Base-by-base conservation (phyloP, 2,113 vertebrate genomes). In the Nicator chloris region DNA sequence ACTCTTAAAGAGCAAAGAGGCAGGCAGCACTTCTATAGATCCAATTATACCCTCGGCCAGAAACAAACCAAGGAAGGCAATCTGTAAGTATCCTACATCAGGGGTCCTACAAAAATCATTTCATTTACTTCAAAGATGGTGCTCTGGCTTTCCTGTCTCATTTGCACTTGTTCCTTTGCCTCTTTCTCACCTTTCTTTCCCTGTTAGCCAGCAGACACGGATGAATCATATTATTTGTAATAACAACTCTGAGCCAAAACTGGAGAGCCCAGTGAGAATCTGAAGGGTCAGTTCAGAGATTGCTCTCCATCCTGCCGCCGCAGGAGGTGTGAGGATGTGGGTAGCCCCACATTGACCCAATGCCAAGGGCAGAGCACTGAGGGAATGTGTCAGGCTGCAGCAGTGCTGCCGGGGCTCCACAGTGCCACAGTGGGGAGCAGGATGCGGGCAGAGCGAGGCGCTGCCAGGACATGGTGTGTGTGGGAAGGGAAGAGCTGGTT, bases 1-100 rank as follows among this genome's bases (percentile, higher is more conserved):
- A 89, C 87, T 94, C 94, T 94, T 91, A 94, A 94, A 97, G 77
- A 97, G 90, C 82, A 82, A 78, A 92, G 71, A 96, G 84, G 88
- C 80, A 96, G 84, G 72, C 72, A 72, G 84, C n/a, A 82, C 90
- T 96, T 88, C 90, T 93, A 61, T 31, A 97, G 60, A 96, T 88
- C 57, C 90, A 92, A 90, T 94, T 97, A 96, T 56, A 70, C 28
- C 49, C 73, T 69, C 4, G 24, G 71, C 93, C 88, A 96, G 89
- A 94, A 93, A 84, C 70, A 70, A 95, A 93, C 69, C 72, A 56
- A 94, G 85, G 88, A 81, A 93, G 72, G 42, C 15, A 88, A 61
- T 61, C 86, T 50, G 19, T 33, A 68, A n/a, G 37, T 57, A 86
- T 64, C 64, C 80, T 92, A 56, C 72, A 75, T 77, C 68, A 83